Evolutionary conservation across 2,888 invertebrate species (phyloP).

Genomic region (Calameuta idolon): DNA sequence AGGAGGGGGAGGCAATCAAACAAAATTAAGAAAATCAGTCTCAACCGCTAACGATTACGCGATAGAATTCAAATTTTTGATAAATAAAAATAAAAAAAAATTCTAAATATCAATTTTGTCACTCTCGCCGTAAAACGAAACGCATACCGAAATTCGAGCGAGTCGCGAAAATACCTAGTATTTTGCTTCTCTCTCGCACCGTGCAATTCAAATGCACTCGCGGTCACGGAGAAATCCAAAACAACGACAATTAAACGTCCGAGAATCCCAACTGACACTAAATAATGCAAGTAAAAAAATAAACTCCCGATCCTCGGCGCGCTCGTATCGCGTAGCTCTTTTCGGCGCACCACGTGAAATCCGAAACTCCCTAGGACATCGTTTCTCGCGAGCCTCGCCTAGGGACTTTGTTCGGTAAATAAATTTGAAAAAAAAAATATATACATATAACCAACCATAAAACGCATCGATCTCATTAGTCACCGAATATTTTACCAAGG

Average conservation of each 20-base stretch:
- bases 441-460: not conserved
- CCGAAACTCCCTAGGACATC: not conserved
- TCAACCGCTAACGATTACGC: not conserved
- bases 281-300: not conserved
- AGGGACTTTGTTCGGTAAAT: not conserved
- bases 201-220: not conserved
- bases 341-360: not conserved
- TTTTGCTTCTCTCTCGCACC: not conserved
- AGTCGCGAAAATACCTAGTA: not conserved
- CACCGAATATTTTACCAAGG: not conserved
- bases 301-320: not conserved
- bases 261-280: not conserved
- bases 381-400: not conserved
- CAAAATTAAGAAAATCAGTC: not conserved
- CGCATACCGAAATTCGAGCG: too few species aligned
- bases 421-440: too few species aligned
- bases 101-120: slow-evolving; percentile 6
- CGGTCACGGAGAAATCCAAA: not conserved
- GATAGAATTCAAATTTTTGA: too few species aligned
- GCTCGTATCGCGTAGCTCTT: not conserved
- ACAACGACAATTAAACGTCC: not conserved
- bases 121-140: too few species aligned
- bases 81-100: slow-evolving; percentile 12
- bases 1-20: not conserved
- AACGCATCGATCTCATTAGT: not conserved